Evolutionary conservation across 2,888 invertebrate genomes (phyloP).

Genomic region (Lissonota sp.): DNA sequence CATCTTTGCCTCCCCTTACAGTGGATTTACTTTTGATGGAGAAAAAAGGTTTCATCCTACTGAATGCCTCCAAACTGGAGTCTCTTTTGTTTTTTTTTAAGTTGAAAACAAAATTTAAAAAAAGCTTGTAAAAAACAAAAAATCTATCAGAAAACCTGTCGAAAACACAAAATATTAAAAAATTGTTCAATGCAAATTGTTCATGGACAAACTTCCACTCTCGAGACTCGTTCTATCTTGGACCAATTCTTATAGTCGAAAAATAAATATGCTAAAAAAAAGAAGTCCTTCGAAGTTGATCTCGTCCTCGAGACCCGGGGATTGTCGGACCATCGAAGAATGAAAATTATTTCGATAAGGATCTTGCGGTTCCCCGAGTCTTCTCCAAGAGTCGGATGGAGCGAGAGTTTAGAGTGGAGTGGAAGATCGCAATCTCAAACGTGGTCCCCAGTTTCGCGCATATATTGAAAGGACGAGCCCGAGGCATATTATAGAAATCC

Average conservation of each 20-base stretch:
- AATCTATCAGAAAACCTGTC: too few species aligned
- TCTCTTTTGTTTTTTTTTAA: background rate
- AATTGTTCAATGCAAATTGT: too few species aligned
- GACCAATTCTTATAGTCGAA: background rate
- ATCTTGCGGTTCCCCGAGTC: slow-evolving; percentile 39
- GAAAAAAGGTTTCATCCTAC: background rate
- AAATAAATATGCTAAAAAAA: slow-evolving; percentile 8
- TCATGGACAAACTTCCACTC: too few species aligned
- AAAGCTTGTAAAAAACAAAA: too few species aligned
- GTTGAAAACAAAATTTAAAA: too few species aligned
- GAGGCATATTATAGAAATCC: slow-evolving; percentile 37
- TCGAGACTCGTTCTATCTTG: too few species aligned
- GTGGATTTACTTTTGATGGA: slow-evolving; percentile 30
- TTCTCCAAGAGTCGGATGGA: slow-evolving; percentile 19
- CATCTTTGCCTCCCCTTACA: background rate
- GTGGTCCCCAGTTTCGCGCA: slow-evolving; percentile 54
- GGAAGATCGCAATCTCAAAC: slow-evolving; percentile 57
- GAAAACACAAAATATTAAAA: background rate
- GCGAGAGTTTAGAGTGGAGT: slow-evolving; percentile 11
- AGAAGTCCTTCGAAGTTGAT: slow-evolving; percentile 21
- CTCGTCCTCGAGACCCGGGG: slow-evolving; percentile 25
- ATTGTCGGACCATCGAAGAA: slow-evolving; percentile 53
- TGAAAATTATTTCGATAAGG: slow-evolving; percentile 62
- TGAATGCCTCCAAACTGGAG: background rate
- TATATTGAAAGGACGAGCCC: slow-evolving; percentile 58